Evolutionary conservation across 2,888 invertebrate genomes (phyloP), one percentile per base, ranked within the genome.

Genomic region (Leptarthrus brevirostris): DNA sequence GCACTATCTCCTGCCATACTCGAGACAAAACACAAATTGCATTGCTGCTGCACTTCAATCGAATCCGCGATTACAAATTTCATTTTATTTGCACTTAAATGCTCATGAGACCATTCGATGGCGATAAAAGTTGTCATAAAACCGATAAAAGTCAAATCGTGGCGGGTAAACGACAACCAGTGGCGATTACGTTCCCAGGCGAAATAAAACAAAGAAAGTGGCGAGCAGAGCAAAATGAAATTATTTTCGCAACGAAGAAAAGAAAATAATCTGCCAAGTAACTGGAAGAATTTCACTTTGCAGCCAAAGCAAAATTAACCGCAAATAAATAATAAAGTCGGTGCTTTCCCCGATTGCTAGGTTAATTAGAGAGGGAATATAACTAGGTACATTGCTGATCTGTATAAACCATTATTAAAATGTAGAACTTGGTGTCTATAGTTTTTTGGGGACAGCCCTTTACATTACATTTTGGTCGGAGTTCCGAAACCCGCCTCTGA

Each of bases 61-160:
- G 44, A 47, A 64, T 64, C 18, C 47, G 64, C 64, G 64, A 64
- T 64, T 64, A 64, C 64, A 74, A 66, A 71, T 71, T 71, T 71
- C 71, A 71, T 53, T 74, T 74, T 74, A 74, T 74, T 74, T 74
- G 52, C 71, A 70, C 61, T 71, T 74, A 71, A 40, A 66, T 69
- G 49, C 69, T 70, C 74, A 56, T 74, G 61, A 54, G 52, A 20
- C 53, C 54, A 71, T 74, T 26, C 56, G 53, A 44, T n/a, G 44
- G 52, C 53, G 71, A 74, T 74, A 74, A 74, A 74, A 74, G 66
- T 56, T 74, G 69, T 74, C 71, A 74, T 74, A 74, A 74, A 71
- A 74, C 20, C 74, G 70, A 74, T 74, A 61, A 70, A 74, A 74
- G 71, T 74, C 71, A 71, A 71, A 69, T 54, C 64, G 40, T 36